Conservation (phyloP, 2,113 vertebrate species). For the Pheucticus melanocephalus region DNA sequence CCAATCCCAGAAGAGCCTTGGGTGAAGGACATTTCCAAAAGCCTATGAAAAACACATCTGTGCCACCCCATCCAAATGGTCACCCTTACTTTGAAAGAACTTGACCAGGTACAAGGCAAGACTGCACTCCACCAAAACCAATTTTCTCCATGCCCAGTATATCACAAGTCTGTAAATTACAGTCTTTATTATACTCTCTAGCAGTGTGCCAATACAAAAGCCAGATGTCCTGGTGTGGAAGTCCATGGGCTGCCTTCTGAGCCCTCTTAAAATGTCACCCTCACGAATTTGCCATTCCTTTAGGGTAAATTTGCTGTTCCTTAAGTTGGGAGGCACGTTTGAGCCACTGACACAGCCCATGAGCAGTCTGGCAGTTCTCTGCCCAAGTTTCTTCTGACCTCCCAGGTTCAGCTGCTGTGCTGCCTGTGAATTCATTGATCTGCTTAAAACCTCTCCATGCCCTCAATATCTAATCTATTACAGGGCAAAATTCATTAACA, state of each 20-base stretch:
- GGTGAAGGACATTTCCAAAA: not conserved
- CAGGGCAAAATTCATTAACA: conserved; percentile 41
- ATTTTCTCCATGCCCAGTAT: not conserved
- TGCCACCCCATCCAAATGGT: not conserved
- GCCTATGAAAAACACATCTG: not conserved
- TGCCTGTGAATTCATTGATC: conserved; percentile 2
- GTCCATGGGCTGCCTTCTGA: not conserved
- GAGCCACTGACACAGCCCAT: not conserved
- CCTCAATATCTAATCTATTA: conserved; percentile 21
- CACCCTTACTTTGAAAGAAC: not conserved
- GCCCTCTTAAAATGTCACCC: not conserved
- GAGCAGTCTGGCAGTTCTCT: not conserved
- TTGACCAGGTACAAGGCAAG: not conserved
- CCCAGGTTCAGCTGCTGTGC: not conserved
- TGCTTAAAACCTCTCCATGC: not conserved
- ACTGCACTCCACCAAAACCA: not conserved
- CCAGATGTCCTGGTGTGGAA: not conserved
- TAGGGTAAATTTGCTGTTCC: not conserved
- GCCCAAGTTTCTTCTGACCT: not conserved
- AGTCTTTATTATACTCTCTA: not conserved
- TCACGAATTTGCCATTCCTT: not conserved
- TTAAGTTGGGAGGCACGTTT: not conserved
- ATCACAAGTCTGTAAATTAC: not conserved
- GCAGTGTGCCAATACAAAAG: not conserved
- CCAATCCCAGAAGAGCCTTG: not conserved